Evolutionary conservation across 2,888 invertebrate genomes (phyloP), one percentile per base, ranked within the genome.

Genomic region (Amiota communis): DNA sequence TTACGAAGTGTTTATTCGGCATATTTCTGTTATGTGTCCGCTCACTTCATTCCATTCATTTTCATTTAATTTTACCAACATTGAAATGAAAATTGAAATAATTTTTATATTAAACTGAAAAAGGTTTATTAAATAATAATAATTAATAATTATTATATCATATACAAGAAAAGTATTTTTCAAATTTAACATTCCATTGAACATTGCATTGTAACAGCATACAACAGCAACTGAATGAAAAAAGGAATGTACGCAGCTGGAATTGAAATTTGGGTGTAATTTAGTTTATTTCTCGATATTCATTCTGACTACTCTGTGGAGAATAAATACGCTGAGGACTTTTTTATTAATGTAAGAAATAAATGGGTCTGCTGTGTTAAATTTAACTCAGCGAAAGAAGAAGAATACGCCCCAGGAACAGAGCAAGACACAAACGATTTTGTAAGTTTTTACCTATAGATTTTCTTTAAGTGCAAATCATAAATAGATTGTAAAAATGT

Each of bases 381-480:
- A 59, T 17, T 59, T 59, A 59, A 59, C 59, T 59, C 57, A 59
- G 59, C 53, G 8, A 53, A 15, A 15, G 53, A 59, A 59, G 59
- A 15, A 59, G 20, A 59, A 17, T 11, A 59, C 20, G 8, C 17
- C 17, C 8, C 4, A 20, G 11, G 10, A 15, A 17, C 17, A 59
- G 4, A 12, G 15, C 17, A 17, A 20, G 59, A 17, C 1, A 53
- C 8, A 53, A 20, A 1, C 20, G 10, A 59, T 15, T 59, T 59
- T 59, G 59, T 59, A 59, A 59, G 59, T 59, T 59, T 20, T 59
- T 36, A 36, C 6, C 36, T 36, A 23, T 59, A 12, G 23, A 59
- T 20, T 59, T 59, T 15, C 10, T 15, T 20, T 3, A 10, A 1
- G 4, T 51, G 12, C n/a, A 12, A 51, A 12, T 51, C 51, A 51